These are phyloP conservation scores for Peromyscus eremicus DNA, from an alignment of 2,797 vertebrate species.

Conservation along the genomic window DNA sequence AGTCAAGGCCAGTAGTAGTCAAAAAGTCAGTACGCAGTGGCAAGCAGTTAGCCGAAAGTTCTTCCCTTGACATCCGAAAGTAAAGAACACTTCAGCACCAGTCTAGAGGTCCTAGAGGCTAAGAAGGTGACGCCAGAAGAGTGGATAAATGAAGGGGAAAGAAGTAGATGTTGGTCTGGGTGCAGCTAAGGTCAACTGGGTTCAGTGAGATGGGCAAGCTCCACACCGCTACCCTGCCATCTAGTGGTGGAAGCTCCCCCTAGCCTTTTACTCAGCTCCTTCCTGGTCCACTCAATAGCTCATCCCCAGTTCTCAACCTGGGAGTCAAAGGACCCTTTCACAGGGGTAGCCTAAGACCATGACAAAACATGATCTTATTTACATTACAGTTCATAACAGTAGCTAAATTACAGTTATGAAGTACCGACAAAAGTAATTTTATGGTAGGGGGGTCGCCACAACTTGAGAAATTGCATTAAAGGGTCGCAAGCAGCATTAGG, in stretches of 20 bases:
- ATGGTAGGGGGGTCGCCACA: background rate
- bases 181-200: background rate
- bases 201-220: background rate
- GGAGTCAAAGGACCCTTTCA: background rate
- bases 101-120: background rate
- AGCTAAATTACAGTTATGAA: background rate
- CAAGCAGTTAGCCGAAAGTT: constrained; percentile 24
- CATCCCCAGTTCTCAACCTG: background rate
- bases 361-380: background rate
- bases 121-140: background rate
- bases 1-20: background rate
- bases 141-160: background rate
- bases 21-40: background rate
- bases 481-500: background rate
- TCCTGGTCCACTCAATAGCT: background rate
- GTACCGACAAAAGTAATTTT: background rate
- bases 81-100: background rate
- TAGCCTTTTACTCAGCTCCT: accelerated
- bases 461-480: background rate
- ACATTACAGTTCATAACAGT: background rate
- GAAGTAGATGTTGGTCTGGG: background rate
- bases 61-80: constrained; percentile 13
- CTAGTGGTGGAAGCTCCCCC: background rate
- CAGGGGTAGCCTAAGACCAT: background rate
- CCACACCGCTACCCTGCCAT: background rate